These are phyloP conservation scores for Lepus townsendii DNA, from an alignment of 2,797 vertebrate genomes.

Conservation along the genomic window DNA sequence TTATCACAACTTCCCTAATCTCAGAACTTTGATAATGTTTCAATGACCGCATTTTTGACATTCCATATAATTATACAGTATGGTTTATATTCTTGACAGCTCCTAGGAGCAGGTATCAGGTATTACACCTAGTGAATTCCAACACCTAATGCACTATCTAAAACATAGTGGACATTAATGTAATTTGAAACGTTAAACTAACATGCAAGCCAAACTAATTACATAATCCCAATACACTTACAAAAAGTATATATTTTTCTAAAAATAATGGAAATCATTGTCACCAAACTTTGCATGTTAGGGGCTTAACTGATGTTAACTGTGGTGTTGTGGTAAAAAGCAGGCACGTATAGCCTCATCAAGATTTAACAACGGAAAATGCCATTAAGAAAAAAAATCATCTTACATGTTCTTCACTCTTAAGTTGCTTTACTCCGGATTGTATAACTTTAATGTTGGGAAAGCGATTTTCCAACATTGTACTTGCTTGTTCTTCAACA, in stretches of 20 bases:
- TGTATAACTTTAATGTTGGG: conserved; percentile 95
- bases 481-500: conserved; percentile 93
- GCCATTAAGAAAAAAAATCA: background rate
- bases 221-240: background rate
- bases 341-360: background rate
- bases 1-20: background rate
- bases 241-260: background rate
- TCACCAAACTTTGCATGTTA: background rate
- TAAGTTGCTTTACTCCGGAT: conserved; percentile 92
- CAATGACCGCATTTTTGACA: background rate
- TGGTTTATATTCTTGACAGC: background rate
- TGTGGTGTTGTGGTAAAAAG: background rate
- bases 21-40: background rate
- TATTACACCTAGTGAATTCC: background rate
- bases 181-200: background rate
- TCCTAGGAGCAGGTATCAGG: background rate
- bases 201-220: background rate
- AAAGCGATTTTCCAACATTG: conserved; percentile 91
- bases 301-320: background rate
- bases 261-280: background rate
- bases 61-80: background rate
- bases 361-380: background rate
- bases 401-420: conserved; percentile 92
- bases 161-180: background rate
- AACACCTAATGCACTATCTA: background rate